Percentiles rank a stretch among this genome's conserved stretches.
Conservation (phyloP, 2,797 vertebrate genomes). For the Premnoplex brunnescens region DNA sequence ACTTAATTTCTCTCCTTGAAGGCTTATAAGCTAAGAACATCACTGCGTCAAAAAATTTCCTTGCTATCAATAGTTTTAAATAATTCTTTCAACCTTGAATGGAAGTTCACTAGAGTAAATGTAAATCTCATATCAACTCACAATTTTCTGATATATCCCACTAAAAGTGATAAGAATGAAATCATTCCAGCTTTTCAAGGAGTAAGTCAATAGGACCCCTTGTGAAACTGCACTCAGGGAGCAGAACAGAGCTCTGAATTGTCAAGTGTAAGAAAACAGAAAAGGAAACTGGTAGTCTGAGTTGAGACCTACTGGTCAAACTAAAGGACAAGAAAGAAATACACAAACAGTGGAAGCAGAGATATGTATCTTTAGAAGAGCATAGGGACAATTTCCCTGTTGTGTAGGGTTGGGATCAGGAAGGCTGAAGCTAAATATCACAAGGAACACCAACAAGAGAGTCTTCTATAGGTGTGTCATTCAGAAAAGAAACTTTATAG, state of each 20-base stretch:
- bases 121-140: neutral
- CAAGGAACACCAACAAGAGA: too few species aligned
- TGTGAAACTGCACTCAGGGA: neutral
- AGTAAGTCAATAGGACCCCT: neutral
- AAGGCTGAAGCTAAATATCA: too few species aligned
- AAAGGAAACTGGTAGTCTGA: neutral
- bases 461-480: too few species aligned
- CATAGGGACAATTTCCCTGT: too few species aligned
- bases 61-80: neutral
- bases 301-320: neutral
- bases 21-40: neutral
- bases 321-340: too few species aligned
- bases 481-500: too few species aligned
- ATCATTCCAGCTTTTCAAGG: neutral
- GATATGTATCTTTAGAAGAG: too few species aligned
- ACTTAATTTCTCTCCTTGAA: neutral
- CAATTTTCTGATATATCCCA: neutral
- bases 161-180: neutral
- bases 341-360: too few species aligned
- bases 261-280: neutral
- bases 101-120: neutral
- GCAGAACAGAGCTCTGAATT: neutral
- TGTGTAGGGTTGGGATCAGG: too few species aligned
- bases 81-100: neutral
- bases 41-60: neutral